Percentiles rank a stretch among this genome's conserved stretches.
phyloP scores from a whole-genome alignment of 2,797 vertebrate genomes.

The Ctenopoma multispine region DNA sequence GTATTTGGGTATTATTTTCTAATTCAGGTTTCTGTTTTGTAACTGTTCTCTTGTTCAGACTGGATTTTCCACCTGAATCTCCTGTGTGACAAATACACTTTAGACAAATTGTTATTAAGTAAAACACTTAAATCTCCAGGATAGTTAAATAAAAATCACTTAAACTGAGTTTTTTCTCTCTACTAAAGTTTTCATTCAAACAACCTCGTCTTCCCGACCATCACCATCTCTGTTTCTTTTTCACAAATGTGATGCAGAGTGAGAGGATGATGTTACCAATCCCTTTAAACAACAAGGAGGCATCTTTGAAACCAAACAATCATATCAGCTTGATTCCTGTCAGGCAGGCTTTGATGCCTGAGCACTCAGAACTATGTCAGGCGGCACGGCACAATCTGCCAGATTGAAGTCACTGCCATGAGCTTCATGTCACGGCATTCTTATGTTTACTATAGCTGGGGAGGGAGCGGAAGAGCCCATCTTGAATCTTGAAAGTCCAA shows the following conservation, averaged over 20 bases:
- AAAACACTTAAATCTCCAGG: background rate
- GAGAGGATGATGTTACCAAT: constrained; percentile 57
- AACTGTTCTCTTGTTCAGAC: background rate
- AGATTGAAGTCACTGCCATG: constrained; percentile 48
- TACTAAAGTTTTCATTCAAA: background rate
- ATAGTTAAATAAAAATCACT: constrained; percentile 10
- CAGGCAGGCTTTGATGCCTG: constrained; percentile 51
- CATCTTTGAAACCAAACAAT: constrained; percentile 67
- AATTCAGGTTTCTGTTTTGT: background rate
- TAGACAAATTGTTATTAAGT: background rate
- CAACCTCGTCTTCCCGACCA: constrained; percentile 15
- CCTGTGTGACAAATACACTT: background rate
- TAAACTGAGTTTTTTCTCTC: constrained; percentile 4
- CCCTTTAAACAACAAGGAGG: constrained; percentile 60
- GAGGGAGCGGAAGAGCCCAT: constrained; percentile 24
- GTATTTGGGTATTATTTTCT: background rate
- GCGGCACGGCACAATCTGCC: constrained; percentile 42
- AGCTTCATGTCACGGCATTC: constrained; percentile 55
- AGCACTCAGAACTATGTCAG: constrained; percentile 63
- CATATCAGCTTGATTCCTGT: constrained; percentile 64
- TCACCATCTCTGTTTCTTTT: constrained; percentile 31
- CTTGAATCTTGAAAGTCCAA: constrained; percentile 32
- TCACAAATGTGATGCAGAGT: constrained; percentile 40
- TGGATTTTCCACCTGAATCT: background rate
- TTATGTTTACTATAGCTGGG: constrained; percentile 58